Percentiles rank a stretch among this genome's conserved stretches.
These are phyloP conservation scores for Caenorhabditis sp. DNA, from an alignment of 2,888 invertebrate species.

Conservation along the genomic window DNA sequence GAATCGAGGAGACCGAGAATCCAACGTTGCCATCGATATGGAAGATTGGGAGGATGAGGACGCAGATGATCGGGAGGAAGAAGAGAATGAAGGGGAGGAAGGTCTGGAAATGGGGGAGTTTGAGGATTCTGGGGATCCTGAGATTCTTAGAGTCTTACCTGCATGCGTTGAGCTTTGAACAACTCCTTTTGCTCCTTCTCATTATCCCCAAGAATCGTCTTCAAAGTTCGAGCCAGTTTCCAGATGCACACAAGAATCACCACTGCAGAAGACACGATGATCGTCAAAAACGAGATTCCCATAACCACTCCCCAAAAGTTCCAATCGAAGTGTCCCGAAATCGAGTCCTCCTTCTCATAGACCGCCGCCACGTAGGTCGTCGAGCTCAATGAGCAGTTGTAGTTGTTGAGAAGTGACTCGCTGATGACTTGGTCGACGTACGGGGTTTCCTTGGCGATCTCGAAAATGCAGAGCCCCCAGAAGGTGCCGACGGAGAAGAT, in stretches of 20 bases:
- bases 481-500: background rate
- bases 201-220: background rate
- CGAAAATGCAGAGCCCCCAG: conserved; percentile 35
- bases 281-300: background rate
- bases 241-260: background rate
- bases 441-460: conserved; percentile 21
- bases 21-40: conserved; percentile 12
- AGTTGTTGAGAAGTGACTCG: background rate
- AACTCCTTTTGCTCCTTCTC: background rate
- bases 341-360: conserved; percentile 1
- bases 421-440: conserved; percentile 27
- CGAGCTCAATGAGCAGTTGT: background rate
- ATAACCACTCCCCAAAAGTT: background rate
- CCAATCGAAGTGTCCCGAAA: background rate
- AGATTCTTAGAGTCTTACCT: background rate
- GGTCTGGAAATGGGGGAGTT: conserved; percentile 6
- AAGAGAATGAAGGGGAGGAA: conserved; percentile 15
- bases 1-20: conserved; percentile 14
- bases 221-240: background rate
- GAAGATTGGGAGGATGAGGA: conserved; percentile 22
- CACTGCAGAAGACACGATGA: background rate
- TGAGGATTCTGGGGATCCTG: background rate
- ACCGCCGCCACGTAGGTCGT: conserved; percentile 33
- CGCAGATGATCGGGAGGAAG: conserved; percentile 14
- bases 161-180: background rate